Conservation (phyloP, 1,140 invertebrate genomes). For the Acromyrmex charruanus region DNA sequence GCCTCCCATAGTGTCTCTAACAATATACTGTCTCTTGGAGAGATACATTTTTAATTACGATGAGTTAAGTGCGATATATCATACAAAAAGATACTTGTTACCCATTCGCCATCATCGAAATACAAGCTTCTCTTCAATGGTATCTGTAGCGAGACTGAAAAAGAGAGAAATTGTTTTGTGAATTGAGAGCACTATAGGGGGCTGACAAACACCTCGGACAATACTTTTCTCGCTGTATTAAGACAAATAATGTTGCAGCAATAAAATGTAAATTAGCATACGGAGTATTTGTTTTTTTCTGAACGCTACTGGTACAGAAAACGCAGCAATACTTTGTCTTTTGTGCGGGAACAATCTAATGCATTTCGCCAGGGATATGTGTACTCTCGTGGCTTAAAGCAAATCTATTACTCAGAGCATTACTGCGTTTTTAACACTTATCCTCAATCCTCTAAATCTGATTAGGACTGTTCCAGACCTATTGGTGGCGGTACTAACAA, state of each 20-base stretch:
- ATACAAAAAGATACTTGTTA: constrained; percentile 14
- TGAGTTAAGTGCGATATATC: constrained; percentile 15
- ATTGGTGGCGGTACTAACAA: constrained; percentile 82
- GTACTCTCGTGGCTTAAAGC: not conserved
- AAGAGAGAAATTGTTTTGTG: constrained; percentile 40
- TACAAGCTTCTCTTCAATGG: constrained; percentile 32
- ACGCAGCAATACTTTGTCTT: constrained; percentile 82
- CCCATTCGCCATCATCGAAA: not conserved
- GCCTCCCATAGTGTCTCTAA: constrained; percentile 69
- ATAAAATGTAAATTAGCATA: constrained; percentile 86
- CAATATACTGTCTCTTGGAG: constrained; percentile 38
- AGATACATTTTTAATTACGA: not conserved
- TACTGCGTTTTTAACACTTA: constrained; percentile 82
- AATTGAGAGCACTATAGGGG: constrained; percentile 77
- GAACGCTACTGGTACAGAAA: constrained; percentile 75
- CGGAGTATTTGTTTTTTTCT: constrained; percentile 82
- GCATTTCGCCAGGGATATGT: not conserved
- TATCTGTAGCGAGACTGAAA: constrained; percentile 17
- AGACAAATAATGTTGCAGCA: constrained; percentile 85
- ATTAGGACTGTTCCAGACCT: constrained; percentile 87
- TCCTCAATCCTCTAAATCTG: constrained; percentile 83
- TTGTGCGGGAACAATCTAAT: not conserved
- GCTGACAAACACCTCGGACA: constrained; percentile 76
- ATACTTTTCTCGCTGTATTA: constrained; percentile 82
- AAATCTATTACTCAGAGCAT: constrained; percentile 69